Conservation (phyloP, 1,140 invertebrate species). For the Zaprionus tsacasi region DNA sequence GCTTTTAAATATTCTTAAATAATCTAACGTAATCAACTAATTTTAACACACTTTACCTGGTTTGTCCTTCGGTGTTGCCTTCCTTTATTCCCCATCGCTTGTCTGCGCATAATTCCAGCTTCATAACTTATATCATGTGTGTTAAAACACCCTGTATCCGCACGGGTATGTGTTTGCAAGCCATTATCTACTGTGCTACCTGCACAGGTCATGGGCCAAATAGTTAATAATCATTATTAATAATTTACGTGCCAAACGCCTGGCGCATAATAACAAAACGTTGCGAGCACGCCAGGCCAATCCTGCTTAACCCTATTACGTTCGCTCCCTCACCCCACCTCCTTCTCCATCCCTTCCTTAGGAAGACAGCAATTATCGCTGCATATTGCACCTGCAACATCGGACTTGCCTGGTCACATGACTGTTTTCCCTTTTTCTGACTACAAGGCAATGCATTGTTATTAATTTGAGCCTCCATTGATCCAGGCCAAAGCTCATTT, state of each 20-base stretch:
- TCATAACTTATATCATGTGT: conserved; percentile 18
- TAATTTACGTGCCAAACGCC: conserved; percentile 49
- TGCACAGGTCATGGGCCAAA: conserved; percentile 29
- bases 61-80: not conserved
- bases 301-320: not conserved
- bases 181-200: conserved; percentile 30
- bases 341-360: not conserved
- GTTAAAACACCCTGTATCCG: conserved; percentile 25
- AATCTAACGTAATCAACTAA: too few relatives aligned
- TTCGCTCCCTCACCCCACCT: not conserved
- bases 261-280: conserved; percentile 49
- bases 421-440: not conserved
- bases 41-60: not conserved
- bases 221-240: conserved; percentile 73
- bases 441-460: not conserved
- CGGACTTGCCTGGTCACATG: not conserved
- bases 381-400: conserved; percentile 38
- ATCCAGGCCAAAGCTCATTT: not conserved
- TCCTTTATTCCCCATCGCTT: not conserved
- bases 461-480: not conserved
- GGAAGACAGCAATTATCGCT: conserved; percentile 43
- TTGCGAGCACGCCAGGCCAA: conserved; percentile 26
- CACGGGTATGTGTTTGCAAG: conserved; percentile 7
- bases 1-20: too few relatives aligned
- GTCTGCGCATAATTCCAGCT: not conserved